Percentiles rank a stretch among this genome's conserved stretches.
Conservation (phyloP, 2,113 vertebrate genomes). For the Trematomus loennbergii region DNA sequence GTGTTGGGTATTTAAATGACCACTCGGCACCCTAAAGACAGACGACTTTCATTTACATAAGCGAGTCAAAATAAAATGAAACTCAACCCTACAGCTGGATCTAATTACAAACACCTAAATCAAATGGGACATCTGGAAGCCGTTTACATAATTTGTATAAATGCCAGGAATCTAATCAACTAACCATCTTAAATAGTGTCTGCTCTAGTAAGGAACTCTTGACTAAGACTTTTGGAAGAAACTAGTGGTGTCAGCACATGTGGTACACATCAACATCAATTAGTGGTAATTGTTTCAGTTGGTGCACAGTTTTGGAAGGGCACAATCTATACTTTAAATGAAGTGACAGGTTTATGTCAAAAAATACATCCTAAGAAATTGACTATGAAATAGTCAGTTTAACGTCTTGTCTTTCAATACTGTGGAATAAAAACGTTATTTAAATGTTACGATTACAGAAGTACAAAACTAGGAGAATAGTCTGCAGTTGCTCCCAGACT, state of each 20-base stretch:
- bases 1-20: conserved; percentile 7
- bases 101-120: conserved; percentile 39
- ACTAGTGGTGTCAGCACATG: conserved; percentile 26
- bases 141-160: conserved; percentile 31
- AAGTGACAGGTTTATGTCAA: conserved; percentile 1
- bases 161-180: conserved; percentile 50
- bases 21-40: neutral
- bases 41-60: conserved; percentile 26
- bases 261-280: conserved; percentile 36
- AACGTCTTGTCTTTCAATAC: neutral
- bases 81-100: conserved; percentile 39
- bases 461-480: neutral
- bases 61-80: conserved; percentile 8
- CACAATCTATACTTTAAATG: neutral
- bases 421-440: neutral
- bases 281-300: conserved; percentile 12
- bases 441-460: neutral
- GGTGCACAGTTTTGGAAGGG: conserved; percentile 8
- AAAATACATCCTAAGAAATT: conserved; percentile 1
- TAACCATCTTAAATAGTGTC: conserved; percentile 22
- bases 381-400: neutral
- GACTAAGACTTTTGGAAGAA: conserved; percentile 14
- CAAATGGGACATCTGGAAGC: conserved; percentile 54
- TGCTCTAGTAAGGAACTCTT: conserved; percentile 26
- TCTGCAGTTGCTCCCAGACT: neutral